Evolutionary conservation across 2,797 vertebrate genomes (phyloP), one percentile per base, ranked within the genome.

Genomic region (Danio aesculapii): DNA sequence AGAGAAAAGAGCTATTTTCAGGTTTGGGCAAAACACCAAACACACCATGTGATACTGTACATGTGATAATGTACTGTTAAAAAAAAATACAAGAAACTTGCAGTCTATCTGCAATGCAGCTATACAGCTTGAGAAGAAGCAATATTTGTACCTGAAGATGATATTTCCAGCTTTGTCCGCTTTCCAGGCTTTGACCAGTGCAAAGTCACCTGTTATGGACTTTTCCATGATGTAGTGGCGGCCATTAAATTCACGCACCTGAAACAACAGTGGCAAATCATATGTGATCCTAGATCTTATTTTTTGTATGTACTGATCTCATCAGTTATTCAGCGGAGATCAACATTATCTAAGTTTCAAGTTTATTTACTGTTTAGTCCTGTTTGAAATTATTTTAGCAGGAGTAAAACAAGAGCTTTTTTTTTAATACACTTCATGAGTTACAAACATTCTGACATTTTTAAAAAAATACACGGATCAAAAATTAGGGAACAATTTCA

Each of bases 131-230:
- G 11, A 70, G 9, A 12, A 44, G 6, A 46, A 21, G 44, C 8
- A 0, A 49, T 10, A 71, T 16, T 21, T 13, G 55, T 92, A 99
- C 98, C 98, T 98, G 95, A 99, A 99, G 86, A 99, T 91, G 8
- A 99, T 85, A 44, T 99, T 99, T 85, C 98, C 98, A 12, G 96
- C 96, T 83, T 88, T 94, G 90, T 99, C 98, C 0, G 97, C 97
- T 84, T 98, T 99, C 98, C 98, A 99, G 8, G 98, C 98, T 85
- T 99, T 99, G 79, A 99, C 87, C 79, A 99, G 90, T 2, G 98
- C 98, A 88, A 96, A 99, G 91, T 99, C 97, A 72, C 97, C 97
- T 0, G 95, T 97, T 86, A 99, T 99, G 0, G 98, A 95, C 81
- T 95, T 94, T 89, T 99, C 98, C 94, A 99, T 93, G 88, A 99